Percentiles rank a stretch among this genome's conserved stretches.
Evolutionary conservation across 2,113 vertebrate species (phyloP).

Genomic region (Sinocyclocheilus anshuiensis): DNA sequence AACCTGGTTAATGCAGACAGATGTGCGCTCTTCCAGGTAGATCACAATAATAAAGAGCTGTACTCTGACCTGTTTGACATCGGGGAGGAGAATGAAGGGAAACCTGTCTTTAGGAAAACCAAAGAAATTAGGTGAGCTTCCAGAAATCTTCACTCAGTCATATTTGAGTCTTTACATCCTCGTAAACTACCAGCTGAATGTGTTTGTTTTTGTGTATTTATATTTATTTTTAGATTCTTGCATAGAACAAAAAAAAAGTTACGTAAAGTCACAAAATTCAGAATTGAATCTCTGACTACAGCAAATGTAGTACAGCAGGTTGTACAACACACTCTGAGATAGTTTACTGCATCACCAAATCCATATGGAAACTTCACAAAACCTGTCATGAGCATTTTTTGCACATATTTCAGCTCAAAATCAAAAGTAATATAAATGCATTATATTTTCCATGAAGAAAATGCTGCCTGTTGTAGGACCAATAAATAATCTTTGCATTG

Average conservation of each 20-base stretch:
- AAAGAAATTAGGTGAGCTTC: constrained; percentile 94
- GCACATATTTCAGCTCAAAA: too few species aligned
- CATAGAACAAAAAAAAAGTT: too few species aligned
- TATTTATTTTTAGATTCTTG: too few species aligned
- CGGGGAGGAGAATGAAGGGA: constrained; percentile 96
- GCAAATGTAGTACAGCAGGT: background rate
- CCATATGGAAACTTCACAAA: too few species aligned
- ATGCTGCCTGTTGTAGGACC: too few species aligned
- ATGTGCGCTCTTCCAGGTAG: constrained; percentile 99
- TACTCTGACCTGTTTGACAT: constrained; percentile 99
- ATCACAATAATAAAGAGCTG: constrained; percentile 96
- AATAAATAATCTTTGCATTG: too few species aligned
- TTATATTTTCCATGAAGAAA: too few species aligned
- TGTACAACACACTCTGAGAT: too few species aligned
- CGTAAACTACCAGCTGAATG: background rate
- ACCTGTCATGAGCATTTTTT: too few species aligned
- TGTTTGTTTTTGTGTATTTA: background rate
- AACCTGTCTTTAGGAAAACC: constrained; percentile 97
- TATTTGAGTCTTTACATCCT: background rate
- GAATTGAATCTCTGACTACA: background rate
- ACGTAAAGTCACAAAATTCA: background rate
- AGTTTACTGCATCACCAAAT: too few species aligned
- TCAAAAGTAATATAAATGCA: too few species aligned
- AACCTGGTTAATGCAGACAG: constrained; percentile 99
- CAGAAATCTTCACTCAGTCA: background rate